Evolutionary conservation across 2,797 vertebrate genomes (phyloP).

Genomic region (Myotis planiceps): DNA sequence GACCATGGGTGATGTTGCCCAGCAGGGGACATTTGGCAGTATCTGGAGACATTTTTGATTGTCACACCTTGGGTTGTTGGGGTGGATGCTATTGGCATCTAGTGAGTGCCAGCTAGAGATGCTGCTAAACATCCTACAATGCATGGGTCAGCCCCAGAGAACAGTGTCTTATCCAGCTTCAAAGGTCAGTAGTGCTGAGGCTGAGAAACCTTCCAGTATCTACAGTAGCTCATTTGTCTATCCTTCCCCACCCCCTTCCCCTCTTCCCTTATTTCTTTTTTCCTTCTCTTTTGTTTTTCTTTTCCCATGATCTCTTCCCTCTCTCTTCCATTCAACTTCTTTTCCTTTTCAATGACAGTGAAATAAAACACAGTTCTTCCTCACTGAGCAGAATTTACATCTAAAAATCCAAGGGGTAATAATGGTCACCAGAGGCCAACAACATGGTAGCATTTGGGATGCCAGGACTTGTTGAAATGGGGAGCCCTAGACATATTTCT

Average conservation of each 20-base stretch:
- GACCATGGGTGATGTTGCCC: not conserved
- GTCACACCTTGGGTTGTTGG: not conserved
- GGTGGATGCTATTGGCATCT: not conserved
- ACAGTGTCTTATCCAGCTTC: not conserved
- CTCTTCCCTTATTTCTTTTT: not conserved
- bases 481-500: not conserved
- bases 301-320: not conserved
- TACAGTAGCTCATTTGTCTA: not conserved
- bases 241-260: not conserved
- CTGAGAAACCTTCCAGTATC: not conserved
- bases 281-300: not conserved
- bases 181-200: not conserved
- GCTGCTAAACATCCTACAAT: not conserved
- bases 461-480: not conserved
- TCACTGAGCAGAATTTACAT: not conserved
- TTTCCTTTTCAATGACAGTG: not conserved
- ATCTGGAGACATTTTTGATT: not conserved
- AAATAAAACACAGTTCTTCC: not conserved
- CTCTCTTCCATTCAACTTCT: not conserved
- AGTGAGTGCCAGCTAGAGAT: not conserved
- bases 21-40: not conserved
- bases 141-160: not conserved
- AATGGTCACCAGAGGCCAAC: not conserved
- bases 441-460: not conserved
- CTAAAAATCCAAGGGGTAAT: not conserved